These are phyloP conservation scores for Tarsius wallacei DNA, from an alignment of 2,797 vertebrate species.

Conservation along the genomic window DNA sequence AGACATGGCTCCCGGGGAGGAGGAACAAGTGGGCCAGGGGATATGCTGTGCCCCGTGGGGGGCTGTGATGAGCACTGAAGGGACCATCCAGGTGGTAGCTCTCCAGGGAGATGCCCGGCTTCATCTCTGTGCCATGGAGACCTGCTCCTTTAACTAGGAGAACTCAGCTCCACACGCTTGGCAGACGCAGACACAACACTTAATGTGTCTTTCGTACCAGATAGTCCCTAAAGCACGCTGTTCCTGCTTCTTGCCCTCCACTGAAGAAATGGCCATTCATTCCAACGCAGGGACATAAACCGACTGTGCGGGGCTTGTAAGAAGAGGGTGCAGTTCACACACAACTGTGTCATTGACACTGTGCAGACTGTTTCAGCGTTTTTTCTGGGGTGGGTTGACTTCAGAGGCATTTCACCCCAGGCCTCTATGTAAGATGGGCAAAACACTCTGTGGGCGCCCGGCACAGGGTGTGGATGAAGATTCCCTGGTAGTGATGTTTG, in stretches of 20 bases:
- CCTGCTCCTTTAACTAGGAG: not conserved
- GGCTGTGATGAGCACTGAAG: not conserved
- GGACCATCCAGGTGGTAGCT: not conserved
- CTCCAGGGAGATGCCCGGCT: not conserved
- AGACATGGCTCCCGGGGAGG: not conserved
- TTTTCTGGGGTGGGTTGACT: not conserved
- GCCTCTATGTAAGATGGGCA: accelerated
- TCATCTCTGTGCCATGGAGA: not conserved
- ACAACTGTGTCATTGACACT: accelerated
- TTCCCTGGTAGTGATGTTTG: not conserved
- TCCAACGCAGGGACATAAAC: not conserved
- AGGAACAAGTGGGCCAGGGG: not conserved
- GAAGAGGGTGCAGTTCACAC: not conserved
- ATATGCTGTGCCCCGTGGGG: not conserved
- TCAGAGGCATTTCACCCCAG: not conserved
- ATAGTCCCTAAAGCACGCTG: accelerated
- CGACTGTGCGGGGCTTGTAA: not conserved
- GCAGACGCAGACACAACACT: not conserved
- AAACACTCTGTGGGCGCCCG: not conserved
- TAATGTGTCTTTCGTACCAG: not conserved
- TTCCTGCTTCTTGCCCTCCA: not conserved
- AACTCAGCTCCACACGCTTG: not conserved
- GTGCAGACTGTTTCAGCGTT: not conserved
- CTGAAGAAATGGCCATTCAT: accelerated
- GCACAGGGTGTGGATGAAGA: not conserved